Evolutionary conservation across 92 coral and sea anemone species (phyloP).

Genomic region (Micromussa lordhowensis): DNA sequence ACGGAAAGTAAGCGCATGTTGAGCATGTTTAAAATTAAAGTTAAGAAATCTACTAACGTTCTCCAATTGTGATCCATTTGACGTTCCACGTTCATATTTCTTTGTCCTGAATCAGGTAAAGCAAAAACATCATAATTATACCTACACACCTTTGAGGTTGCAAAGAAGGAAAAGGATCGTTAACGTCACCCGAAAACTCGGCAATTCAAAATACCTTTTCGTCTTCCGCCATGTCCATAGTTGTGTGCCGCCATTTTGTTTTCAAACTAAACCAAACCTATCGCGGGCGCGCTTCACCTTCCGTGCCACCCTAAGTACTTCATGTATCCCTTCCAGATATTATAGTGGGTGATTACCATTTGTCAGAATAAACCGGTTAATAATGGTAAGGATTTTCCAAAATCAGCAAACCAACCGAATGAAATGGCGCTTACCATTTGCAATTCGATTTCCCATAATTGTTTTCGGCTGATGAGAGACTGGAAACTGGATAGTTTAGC

Average conservation of each 20-base stretch:
- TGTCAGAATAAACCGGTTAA: no score
- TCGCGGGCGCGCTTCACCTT: constrained; percentile 25
- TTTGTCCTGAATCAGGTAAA: constrained; percentile 3
- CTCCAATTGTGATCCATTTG: constrained; percentile 35
- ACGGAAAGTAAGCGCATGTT: no score
- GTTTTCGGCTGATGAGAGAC: no score
- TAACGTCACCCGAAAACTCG: not conserved
- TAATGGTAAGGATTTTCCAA: no score
- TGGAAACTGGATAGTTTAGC: no score
- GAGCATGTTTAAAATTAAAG: not conserved
- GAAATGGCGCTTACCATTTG: no score
- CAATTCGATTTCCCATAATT: no score
- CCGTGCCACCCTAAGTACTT: no score
- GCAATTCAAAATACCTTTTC: constrained; percentile 19
- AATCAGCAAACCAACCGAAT: no score
- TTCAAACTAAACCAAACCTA: constrained; percentile 7
- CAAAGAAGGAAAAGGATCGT: not conserved
- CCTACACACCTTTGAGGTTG: not conserved
- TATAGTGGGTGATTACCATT: no score
- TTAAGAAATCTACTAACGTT: constrained; percentile 13
- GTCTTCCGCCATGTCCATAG: not conserved
- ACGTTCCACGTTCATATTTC: not conserved
- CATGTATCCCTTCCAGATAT: no score
- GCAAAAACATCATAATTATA: not conserved
- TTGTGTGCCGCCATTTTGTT: constrained; percentile 33